phyloP scores from a whole-genome alignment of 2,113 vertebrate genomes.

The Falco punctatus region DNA sequence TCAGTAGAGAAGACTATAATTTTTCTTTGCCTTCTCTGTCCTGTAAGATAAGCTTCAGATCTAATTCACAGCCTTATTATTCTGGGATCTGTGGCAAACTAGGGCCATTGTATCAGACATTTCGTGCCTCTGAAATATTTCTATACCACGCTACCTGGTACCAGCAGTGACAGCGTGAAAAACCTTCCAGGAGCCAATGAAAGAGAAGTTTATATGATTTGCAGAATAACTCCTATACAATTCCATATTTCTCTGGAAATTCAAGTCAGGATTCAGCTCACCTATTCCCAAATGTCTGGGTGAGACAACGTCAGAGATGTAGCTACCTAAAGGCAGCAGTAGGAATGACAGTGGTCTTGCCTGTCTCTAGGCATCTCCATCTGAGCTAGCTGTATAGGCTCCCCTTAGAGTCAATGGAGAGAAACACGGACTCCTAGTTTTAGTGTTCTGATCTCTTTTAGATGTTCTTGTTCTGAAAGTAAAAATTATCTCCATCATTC shows the following conservation, averaged over 20 bases:
- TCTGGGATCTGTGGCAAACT: background rate
- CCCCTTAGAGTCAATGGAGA: background rate
- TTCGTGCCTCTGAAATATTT: background rate
- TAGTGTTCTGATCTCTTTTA: background rate
- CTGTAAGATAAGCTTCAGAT: background rate
- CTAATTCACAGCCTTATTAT: background rate
- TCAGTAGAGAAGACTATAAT: background rate
- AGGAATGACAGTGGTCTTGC: background rate
- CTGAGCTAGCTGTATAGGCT: background rate
- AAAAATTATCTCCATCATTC: background rate
- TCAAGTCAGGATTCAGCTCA: background rate
- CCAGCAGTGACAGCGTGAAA: background rate
- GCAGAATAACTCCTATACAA: background rate
- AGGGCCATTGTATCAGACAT: background rate
- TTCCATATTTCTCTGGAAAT: background rate
- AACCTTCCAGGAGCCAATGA: background rate
- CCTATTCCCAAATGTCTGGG: background rate
- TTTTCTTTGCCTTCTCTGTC: background rate
- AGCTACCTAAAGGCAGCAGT: background rate
- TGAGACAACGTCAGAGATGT: background rate
- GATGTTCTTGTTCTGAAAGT: background rate
- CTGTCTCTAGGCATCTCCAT: background rate
- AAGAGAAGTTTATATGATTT: background rate
- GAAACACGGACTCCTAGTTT: background rate
- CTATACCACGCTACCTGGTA: background rate